These are phyloP conservation scores for Diadophis punctatus DNA, from an alignment of 2,113 vertebrate genomes.

Conservation along the genomic window DNA sequence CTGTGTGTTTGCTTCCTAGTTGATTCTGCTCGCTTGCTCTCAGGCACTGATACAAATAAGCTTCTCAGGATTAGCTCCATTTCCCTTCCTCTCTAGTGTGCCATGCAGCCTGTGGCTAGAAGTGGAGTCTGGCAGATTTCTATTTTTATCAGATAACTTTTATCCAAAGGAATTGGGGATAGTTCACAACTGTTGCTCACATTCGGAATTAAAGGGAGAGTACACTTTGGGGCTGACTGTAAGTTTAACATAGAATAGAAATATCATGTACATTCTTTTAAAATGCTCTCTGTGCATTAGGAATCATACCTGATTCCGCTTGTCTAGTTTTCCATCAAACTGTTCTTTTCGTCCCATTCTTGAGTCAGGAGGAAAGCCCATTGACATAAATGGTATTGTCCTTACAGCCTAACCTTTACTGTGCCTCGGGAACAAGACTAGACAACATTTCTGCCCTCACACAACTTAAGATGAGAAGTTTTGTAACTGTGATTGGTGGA, in stretches of 20 bases:
- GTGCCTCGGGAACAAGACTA: not conserved
- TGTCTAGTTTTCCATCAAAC: not conserved
- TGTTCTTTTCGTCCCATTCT: not conserved
- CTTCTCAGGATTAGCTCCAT: not conserved
- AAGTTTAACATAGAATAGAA: slow-evolving; percentile 9
- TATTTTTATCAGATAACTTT: slow-evolving; percentile 19
- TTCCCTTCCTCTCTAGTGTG: not conserved
- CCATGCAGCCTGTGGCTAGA: not conserved
- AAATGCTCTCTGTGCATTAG: not conserved
- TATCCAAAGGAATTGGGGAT: slow-evolving; percentile 10
- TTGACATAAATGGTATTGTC: not conserved
- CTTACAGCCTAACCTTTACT: not conserved
- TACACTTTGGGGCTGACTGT: not conserved
- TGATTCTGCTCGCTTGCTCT: not conserved
- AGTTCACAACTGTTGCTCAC: not conserved
- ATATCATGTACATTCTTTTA: not conserved
- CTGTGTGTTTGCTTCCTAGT: not conserved
- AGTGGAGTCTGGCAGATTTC: not conserved
- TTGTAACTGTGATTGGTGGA: not conserved
- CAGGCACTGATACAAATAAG: not conserved
- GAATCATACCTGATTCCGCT: not conserved
- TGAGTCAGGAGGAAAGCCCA: not conserved
- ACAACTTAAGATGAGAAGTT: not conserved
- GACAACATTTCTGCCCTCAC: not conserved
- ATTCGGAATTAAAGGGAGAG: not conserved